phyloP scores from a whole-genome alignment of 2,797 vertebrate species.

The Lacerta viridis region DNA sequence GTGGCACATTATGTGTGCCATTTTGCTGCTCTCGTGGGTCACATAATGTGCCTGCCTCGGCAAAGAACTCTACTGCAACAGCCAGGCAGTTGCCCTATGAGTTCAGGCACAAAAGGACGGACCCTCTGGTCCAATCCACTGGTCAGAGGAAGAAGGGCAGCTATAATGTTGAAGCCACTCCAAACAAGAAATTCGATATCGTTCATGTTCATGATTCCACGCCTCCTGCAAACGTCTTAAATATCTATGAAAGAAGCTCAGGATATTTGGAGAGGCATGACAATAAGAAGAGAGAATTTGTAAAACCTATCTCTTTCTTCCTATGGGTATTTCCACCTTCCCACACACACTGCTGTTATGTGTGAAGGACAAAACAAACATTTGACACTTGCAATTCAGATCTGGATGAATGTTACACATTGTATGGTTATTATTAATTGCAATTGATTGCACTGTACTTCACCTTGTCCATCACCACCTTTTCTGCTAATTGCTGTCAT shows the following conservation, averaged over 20 bases:
- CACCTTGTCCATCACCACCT: not conserved
- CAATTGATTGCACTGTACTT: not conserved
- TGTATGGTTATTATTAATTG: not conserved
- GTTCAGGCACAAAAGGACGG: not conserved
- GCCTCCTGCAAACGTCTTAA: not conserved
- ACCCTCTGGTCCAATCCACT: too few relatives aligned
- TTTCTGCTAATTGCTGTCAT: not conserved
- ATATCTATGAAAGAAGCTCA: not conserved
- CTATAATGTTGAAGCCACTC: not conserved
- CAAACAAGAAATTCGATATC: not conserved
- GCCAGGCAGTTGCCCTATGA: not conserved
- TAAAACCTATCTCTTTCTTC: not conserved
- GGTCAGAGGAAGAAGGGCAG: not conserved
- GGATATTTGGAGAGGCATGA: not conserved
- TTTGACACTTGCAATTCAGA: not conserved
- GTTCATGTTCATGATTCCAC: too few relatives aligned
- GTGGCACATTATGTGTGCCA: too few relatives aligned
- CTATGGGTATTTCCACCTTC: not conserved
- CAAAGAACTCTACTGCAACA: not conserved
- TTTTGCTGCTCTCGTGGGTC: too few relatives aligned
- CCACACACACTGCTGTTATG: not conserved
- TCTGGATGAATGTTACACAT: not conserved
- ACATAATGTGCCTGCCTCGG: too few relatives aligned
- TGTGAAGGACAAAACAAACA: not conserved
- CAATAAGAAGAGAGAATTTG: not conserved